These are phyloP conservation scores for Phthorimaea operculella DNA, from an alignment of 1,140 invertebrate species.

Conservation along the genomic window DNA sequence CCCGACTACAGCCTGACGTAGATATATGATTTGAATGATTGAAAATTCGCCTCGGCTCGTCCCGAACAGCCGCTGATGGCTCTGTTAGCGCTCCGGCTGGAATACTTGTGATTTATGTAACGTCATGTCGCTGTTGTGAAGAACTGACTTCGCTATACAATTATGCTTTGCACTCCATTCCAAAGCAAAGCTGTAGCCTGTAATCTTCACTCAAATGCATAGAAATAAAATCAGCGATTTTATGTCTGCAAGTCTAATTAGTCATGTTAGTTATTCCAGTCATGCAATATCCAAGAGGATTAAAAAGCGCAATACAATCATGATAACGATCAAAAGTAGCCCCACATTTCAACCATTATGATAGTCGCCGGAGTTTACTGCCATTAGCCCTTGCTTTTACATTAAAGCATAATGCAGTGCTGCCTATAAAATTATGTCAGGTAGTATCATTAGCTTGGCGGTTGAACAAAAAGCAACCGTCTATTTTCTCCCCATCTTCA, in stretches of 20 bases:
- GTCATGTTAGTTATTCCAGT: too few species aligned
- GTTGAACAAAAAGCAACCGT: slow-evolving; percentile 7
- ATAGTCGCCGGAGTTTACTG: not conserved
- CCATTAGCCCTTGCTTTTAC: not conserved
- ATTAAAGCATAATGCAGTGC: not conserved
- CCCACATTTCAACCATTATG: not conserved
- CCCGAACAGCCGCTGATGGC: slow-evolving; percentile 11
- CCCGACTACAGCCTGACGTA: slow-evolving; percentile 16
- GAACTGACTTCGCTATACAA: too few species aligned
- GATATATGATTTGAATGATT: slow-evolving; percentile 28
- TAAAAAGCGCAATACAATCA: not conserved
- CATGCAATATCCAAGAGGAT: not conserved
- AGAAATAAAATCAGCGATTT: too few species aligned
- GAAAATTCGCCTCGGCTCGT: slow-evolving; percentile 20
- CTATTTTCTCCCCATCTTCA: slow-evolving; percentile 16
- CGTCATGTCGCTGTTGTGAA: too few species aligned
- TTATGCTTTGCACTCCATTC: too few species aligned
- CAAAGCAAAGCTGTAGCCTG: too few species aligned
- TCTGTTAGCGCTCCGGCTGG: slow-evolving; percentile 9
- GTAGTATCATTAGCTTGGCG: slow-evolving; percentile 2
- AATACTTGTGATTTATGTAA: too few species aligned
- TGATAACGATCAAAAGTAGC: not conserved
- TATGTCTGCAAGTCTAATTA: too few species aligned
- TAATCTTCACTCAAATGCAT: too few species aligned
- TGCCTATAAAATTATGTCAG: slow-evolving; percentile 5